Percentiles rank a stretch among this genome's conserved stretches.
phyloP scores from a whole-genome alignment of 2,113 vertebrate genomes.

The Arothron firmamentum region DNA sequence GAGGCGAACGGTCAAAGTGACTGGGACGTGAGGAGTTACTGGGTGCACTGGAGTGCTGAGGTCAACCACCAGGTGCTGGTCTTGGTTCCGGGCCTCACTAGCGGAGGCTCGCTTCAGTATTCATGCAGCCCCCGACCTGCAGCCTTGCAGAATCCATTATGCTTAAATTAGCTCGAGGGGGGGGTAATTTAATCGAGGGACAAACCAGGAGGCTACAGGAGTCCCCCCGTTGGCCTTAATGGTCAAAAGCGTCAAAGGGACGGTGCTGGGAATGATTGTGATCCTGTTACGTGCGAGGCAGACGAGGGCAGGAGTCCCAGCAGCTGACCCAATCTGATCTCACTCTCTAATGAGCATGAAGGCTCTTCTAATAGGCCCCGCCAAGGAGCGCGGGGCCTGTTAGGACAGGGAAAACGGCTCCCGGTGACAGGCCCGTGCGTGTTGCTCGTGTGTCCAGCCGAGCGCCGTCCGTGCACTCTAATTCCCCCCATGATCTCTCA shows the following conservation, averaged over 20 bases:
- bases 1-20: too few relatives aligned
- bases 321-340: constrained; percentile 61
- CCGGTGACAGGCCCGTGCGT: constrained; percentile 45
- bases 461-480: constrained; percentile 17
- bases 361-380: constrained; percentile 47
- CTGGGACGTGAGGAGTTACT: too few relatives aligned
- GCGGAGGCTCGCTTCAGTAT: too few relatives aligned
- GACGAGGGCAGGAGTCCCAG: constrained; percentile 45
- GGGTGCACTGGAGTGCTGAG: too few relatives aligned
- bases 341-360: constrained; percentile 57
- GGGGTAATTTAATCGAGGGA: constrained; percentile 25
- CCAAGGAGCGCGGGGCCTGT: constrained; percentile 43
- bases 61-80: too few relatives aligned
- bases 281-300: constrained; percentile 45
- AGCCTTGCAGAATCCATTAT: too few relatives aligned
- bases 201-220: constrained; percentile 17
- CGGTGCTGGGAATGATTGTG: constrained; percentile 39
- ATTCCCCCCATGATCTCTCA: constrained; percentile 14
- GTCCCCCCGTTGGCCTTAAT: constrained; percentile 8
- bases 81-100: too few relatives aligned
- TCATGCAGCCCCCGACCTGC: too few relatives aligned
- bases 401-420: constrained; percentile 35
- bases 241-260: constrained; percentile 32
- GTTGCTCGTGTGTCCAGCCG: constrained; percentile 30
- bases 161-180: constrained; percentile 4